phyloP scores from a whole-genome alignment of 1,140 invertebrate species.

The Drosophila teissieri region DNA sequence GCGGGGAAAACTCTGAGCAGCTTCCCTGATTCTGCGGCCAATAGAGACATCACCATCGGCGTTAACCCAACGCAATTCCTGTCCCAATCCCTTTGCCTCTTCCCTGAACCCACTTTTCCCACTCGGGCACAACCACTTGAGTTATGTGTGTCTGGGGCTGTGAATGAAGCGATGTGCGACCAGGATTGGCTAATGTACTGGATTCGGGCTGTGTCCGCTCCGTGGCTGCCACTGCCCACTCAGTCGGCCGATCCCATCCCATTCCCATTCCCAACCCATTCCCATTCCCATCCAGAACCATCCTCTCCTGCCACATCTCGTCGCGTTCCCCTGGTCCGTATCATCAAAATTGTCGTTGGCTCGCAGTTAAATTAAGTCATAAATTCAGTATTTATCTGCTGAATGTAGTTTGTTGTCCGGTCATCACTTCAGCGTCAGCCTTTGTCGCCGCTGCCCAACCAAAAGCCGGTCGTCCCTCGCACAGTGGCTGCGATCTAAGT shows the following conservation, averaged over 20 bases:
- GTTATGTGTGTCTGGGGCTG: slow-evolving; percentile 74
- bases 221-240: slow-evolving; percentile 77
- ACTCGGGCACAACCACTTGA: slow-evolving; percentile 46
- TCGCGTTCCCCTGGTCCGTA: slow-evolving; percentile 25
- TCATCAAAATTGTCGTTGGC: slow-evolving; percentile 82
- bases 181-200: slow-evolving; percentile 78
- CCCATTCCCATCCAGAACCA: neutral
- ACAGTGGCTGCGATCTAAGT: slow-evolving; percentile 16
- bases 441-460: slow-evolving; percentile 62
- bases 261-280: neutral
- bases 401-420: slow-evolving; percentile 84
- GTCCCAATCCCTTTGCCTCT: neutral
- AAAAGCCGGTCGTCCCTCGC: slow-evolving; percentile 32
- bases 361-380: slow-evolving; percentile 84
- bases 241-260: slow-evolving; percentile 42
- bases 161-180: slow-evolving; percentile 80
- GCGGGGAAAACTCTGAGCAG: slow-evolving; percentile 50
- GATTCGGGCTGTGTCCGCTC: slow-evolving; percentile 40
- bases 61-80: slow-evolving; percentile 35
- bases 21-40: slow-evolving; percentile 62
- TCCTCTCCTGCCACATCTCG: neutral
- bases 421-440: slow-evolving; percentile 83
- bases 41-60: slow-evolving; percentile 78
- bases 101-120: neutral
- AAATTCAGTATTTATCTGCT: slow-evolving; percentile 84